Evolutionary conservation across 2,888 invertebrate genomes (phyloP).

Genomic region (Acrobasis consociella): DNA sequence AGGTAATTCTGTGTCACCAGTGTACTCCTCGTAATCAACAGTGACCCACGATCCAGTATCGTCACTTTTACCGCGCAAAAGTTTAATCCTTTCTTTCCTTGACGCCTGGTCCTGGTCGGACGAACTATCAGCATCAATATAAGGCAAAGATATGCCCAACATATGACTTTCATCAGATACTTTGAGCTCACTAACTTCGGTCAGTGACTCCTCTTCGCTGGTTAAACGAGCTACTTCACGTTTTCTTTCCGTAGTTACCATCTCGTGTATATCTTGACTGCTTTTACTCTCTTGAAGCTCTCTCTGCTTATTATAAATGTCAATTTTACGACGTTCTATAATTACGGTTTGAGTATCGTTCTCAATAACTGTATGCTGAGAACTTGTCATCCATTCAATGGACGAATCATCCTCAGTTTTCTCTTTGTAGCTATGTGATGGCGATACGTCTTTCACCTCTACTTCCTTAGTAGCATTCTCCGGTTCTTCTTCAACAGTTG

Average conservation of each 20-base stretch:
- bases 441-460: constrained; percentile 59
- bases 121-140: constrained; percentile 80
- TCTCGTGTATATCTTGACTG: constrained; percentile 61
- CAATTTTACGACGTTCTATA: constrained; percentile 83
- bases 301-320: constrained; percentile 82
- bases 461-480: constrained; percentile 40
- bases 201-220: constrained; percentile 87
- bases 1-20: constrained; percentile 83
- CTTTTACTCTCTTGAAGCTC: constrained; percentile 71
- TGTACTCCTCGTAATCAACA: constrained; percentile 85
- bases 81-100: constrained; percentile 51
- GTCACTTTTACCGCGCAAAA: constrained; percentile 83
- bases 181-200: constrained; percentile 85
- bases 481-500: constrained; percentile 55
- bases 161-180: constrained; percentile 76
- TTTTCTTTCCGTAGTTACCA: constrained; percentile 64
- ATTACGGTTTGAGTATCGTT: constrained; percentile 85
- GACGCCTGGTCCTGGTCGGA: constrained; percentile 72
- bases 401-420: constrained; percentile 76
- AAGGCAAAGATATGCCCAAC: constrained; percentile 76
- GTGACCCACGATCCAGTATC: constrained; percentile 87
- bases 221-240: constrained; percentile 78
- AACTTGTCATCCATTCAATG: constrained; percentile 74
- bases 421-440: constrained; percentile 68
- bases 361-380: constrained; percentile 71